Percentiles rank a stretch among this genome's conserved stretches.
Evolutionary conservation across 2,797 vertebrate species (phyloP).

Genomic region (Tympanoctomys barrerae): DNA sequence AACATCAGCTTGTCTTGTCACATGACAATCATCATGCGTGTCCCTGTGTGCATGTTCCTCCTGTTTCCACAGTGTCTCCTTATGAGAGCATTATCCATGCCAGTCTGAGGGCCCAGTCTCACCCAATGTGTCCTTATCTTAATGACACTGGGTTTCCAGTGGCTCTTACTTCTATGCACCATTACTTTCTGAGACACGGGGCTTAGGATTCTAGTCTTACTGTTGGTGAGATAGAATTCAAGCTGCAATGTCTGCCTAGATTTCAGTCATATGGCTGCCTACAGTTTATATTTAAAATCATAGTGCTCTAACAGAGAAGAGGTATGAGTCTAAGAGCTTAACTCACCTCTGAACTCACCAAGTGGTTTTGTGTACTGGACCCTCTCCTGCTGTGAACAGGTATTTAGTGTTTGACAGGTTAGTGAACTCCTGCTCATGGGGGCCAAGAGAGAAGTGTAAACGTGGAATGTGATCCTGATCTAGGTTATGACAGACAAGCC

Average conservation of each 20-base stretch:
- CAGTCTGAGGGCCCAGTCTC: not conserved
- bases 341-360: conserved; percentile 35
- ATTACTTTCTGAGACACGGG: not conserved
- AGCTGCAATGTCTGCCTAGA: too few species aligned
- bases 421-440: not conserved
- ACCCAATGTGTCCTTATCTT: not conserved
- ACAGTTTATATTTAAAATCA: conserved; percentile 46
- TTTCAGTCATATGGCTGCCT: not conserved
- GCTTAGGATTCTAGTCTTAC: not conserved
- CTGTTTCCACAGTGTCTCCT: not conserved
- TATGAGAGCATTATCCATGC: not conserved
- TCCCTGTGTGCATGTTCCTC: not conserved
- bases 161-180: not conserved
- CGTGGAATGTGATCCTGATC: not conserved
- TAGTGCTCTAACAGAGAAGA: not conserved
- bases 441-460: not conserved
- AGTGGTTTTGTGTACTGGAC: not conserved
- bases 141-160: not conserved
- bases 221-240: not conserved
- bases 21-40: not conserved
- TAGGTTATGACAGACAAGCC: conserved; percentile 28
- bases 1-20: not conserved
- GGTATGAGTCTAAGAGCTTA: not conserved
- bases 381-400: not conserved
- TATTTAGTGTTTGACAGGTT: conserved; percentile 22